Evolutionary conservation across 1,140 invertebrate species (phyloP).

Genomic region (Ooceraea biroi): DNA sequence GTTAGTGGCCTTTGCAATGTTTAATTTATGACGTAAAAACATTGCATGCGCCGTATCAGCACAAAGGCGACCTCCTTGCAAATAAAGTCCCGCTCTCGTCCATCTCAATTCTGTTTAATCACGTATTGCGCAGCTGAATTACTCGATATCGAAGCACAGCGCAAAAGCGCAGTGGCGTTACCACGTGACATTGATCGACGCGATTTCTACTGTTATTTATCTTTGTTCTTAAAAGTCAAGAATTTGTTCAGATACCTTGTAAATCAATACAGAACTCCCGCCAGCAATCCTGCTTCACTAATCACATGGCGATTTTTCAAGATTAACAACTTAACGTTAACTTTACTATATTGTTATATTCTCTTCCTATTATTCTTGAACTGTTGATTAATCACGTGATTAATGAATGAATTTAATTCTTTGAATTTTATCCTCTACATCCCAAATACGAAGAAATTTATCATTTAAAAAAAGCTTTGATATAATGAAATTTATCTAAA

Average conservation of each 20-base stretch:
- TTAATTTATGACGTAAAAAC: conserved; percentile 50
- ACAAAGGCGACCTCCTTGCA: conserved; percentile 51
- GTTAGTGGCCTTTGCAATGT: conserved; percentile 46
- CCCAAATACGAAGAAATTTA: too few relatives aligned
- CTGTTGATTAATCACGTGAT: too few relatives aligned
- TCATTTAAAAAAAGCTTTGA: too few relatives aligned
- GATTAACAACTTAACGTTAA: neutral
- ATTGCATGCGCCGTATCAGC: conserved; percentile 52
- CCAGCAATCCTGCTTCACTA: neutral
- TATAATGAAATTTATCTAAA: too few relatives aligned
- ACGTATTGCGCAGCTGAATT: conserved; percentile 51
- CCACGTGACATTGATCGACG: neutral
- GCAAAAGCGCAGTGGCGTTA: conserved; percentile 3
- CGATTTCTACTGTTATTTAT: conserved; percentile 4
- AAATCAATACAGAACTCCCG: neutral
- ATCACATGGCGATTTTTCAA: neutral
- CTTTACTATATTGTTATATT: neutral
- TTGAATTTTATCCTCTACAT: too few relatives aligned
- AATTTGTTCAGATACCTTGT: neutral
- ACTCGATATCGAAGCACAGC: conserved; percentile 43
- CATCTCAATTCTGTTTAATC: conserved; percentile 61
- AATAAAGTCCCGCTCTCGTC: conserved; percentile 54
- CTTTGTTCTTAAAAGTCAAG: neutral
- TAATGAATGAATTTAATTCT: too few relatives aligned
- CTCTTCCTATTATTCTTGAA: too few relatives aligned